Conservation (phyloP, 2,113 vertebrate genomes). For the Australoheros scitulus region DNA sequence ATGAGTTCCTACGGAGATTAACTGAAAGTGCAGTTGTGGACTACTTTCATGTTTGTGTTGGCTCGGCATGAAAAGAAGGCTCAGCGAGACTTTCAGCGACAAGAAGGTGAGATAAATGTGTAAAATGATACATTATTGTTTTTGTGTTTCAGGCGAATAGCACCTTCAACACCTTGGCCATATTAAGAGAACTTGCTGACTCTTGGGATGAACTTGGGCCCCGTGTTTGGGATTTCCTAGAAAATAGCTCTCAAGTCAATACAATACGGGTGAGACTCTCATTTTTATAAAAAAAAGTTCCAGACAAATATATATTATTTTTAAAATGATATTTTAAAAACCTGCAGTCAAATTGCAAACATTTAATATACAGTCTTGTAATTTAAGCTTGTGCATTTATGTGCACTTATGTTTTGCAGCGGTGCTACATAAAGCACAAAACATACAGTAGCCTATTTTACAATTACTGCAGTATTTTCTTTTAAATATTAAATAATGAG, state of each 20-base stretch:
- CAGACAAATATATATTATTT: no score
- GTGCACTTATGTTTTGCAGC: background rate
- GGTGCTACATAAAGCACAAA: background rate
- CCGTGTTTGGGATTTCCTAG: slow-evolving; percentile 86
- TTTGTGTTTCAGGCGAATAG: slow-evolving; percentile 86
- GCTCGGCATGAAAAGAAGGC: slow-evolving; percentile 12
- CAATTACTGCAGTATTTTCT: background rate
- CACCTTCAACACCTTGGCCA: slow-evolving; percentile 89
- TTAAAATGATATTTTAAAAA: no score
- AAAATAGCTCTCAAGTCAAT: slow-evolving; percentile 87
- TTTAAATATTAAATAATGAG: background rate
- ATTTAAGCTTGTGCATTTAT: no score
- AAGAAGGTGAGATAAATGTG: slow-evolving; percentile 6
- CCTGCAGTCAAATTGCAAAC: no score
- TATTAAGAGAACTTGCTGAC: slow-evolving; percentile 85
- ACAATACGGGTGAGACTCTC: slow-evolving; percentile 85
- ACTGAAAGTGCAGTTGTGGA: slow-evolving; percentile 30
- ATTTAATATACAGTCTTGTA: no score
- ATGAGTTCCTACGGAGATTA: slow-evolving; percentile 55
- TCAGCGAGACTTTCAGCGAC: slow-evolving; percentile 3
- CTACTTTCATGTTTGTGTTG: slow-evolving; percentile 40
- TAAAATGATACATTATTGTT: background rate
- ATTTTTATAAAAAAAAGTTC: background rate
- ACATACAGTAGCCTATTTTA: background rate
- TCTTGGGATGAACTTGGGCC: slow-evolving; percentile 89